Evolutionary conservation across 1,140 invertebrate genomes (phyloP).

Genomic region (Plectrocnemia conspersa): DNA sequence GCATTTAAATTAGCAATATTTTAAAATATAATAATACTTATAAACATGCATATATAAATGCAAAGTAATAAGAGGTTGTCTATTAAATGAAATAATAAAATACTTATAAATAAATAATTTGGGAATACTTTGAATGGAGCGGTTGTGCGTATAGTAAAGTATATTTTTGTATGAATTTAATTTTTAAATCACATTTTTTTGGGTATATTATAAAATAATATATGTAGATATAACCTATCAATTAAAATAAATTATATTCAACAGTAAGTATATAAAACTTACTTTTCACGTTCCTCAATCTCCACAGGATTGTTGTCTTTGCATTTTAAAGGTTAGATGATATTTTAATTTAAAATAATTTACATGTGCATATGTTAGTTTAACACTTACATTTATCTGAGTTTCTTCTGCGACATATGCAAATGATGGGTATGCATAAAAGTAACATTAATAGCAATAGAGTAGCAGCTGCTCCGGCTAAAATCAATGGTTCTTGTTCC

Average conservation of each 20-base stretch:
- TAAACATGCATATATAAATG: neutral
- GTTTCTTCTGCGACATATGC: conserved; percentile 72
- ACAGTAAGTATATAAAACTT: conserved; percentile 51
- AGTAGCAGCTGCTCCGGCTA: conserved; percentile 68
- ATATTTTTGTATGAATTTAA: too few relatives aligned
- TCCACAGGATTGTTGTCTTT: conserved; percentile 74
- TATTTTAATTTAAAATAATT: conserved; percentile 46
- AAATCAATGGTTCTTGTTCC: conserved; percentile 70
- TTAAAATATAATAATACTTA: neutral
- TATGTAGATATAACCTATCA: neutral
- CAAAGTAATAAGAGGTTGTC: neutral
- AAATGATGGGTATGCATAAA: conserved; percentile 76
- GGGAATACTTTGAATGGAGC: too few relatives aligned
- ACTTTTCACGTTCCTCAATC: conserved; percentile 79
- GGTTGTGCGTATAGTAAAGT: too few relatives aligned
- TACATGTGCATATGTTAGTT: conserved; percentile 30
- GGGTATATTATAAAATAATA: too few relatives aligned
- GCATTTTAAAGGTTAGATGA: conserved; percentile 25
- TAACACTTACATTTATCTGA: conserved; percentile 82
- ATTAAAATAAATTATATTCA: neutral
- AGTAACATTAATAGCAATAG: conserved; percentile 73
- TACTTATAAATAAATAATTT: too few relatives aligned
- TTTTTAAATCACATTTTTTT: too few relatives aligned
- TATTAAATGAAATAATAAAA: too few relatives aligned
- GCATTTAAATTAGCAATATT: neutral